Evolutionary conservation across 2,113 vertebrate genomes (phyloP).

Genomic region (Agelaius phoeniceus): DNA sequence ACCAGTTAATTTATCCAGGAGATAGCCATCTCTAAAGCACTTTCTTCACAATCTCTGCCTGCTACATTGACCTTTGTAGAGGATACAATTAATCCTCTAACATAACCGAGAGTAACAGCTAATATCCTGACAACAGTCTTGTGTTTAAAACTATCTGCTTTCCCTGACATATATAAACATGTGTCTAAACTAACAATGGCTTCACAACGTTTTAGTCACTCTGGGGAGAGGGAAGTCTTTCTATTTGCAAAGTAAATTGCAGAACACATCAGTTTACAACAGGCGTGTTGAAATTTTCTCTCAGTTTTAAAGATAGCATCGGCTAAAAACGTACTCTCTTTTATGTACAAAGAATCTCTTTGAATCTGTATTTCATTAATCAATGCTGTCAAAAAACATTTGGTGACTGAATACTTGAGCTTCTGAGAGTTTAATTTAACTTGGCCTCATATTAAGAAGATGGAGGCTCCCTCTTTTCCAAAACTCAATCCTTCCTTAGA

Average conservation of each 20-base stretch:
- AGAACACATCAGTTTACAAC: neutral
- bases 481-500: neutral
- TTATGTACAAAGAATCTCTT: neutral
- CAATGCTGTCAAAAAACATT: neutral
- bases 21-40: slow-evolving; percentile 38
- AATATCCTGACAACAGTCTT: neutral
- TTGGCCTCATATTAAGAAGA: neutral
- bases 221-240: neutral
- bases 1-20: slow-evolving; percentile 48
- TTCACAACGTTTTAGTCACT: neutral
- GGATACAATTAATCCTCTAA: slow-evolving; percentile 46
- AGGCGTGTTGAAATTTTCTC: neutral
- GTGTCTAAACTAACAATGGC: neutral
- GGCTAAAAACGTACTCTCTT: neutral
- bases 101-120: neutral
- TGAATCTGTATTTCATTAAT: slow-evolving; percentile 24
- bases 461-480: neutral
- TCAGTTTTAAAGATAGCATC: neutral
- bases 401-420: neutral
- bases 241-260: neutral
- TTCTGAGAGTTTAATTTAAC: neutral
- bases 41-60: slow-evolving; percentile 22
- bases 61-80: slow-evolving; percentile 48
- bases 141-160: neutral
- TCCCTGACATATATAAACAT: neutral